Evolutionary conservation across 2,888 invertebrate species (phyloP).

Genomic region (Tetrapedia diversipes): DNA sequence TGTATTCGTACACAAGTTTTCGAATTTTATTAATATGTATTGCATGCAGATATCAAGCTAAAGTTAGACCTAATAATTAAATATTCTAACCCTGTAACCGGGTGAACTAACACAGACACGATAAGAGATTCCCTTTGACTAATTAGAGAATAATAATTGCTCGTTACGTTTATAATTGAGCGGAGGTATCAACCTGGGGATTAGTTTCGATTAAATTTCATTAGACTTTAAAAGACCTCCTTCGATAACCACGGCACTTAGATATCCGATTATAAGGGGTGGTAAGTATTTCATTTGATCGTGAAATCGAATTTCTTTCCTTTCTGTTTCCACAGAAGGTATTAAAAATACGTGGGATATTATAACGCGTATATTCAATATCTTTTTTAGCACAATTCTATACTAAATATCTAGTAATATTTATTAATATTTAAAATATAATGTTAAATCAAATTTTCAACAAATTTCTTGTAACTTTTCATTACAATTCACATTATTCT

Average conservation of each 20-base stretch:
- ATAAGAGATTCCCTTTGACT: constrained; percentile 22
- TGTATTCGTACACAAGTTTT: too few species aligned
- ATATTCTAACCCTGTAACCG: neutral
- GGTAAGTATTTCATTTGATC: constrained; percentile 35
- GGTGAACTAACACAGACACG: neutral
- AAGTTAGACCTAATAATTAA: constrained; percentile 1
- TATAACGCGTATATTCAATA: too few species aligned
- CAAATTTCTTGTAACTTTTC: too few species aligned
- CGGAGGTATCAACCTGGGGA: constrained; percentile 21
- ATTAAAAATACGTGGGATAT: neutral
- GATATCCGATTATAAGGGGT: constrained; percentile 20
- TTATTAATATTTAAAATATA: too few species aligned
- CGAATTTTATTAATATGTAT: neutral
- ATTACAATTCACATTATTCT: neutral
- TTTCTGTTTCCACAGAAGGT: constrained; percentile 6
- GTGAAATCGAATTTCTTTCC: constrained; percentile 2
- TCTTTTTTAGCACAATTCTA: too few species aligned
- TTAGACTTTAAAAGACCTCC: constrained; percentile 27
- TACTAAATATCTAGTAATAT: too few species aligned
- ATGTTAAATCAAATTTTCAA: too few species aligned
- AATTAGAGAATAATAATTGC: constrained; percentile 11
- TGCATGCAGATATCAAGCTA: neutral
- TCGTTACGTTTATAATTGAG: constrained; percentile 12
- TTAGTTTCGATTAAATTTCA: constrained; percentile 34
- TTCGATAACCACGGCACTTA: constrained; percentile 12